Percentiles rank a stretch among this genome's conserved stretches.
Conservation (phyloP, 1,140 invertebrate genomes). For the Bilobella aurantiaca region DNA sequence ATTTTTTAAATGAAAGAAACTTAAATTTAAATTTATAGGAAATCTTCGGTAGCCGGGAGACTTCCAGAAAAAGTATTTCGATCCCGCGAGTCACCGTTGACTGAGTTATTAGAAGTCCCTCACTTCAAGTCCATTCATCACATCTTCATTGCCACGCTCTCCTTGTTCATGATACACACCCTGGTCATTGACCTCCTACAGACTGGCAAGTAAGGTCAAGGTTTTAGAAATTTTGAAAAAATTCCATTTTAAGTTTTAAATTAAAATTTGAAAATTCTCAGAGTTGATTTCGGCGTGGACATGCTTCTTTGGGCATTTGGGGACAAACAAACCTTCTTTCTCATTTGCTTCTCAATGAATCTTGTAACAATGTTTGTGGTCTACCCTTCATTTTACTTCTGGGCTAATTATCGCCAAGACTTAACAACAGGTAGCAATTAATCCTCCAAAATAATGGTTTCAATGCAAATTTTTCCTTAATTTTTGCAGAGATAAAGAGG, state of each 20-base stretch:
- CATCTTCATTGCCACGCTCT: constrained; percentile 67
- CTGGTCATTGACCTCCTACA: constrained; percentile 59
- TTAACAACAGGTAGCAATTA: constrained; percentile 8
- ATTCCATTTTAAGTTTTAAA: background rate
- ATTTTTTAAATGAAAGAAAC: no score
- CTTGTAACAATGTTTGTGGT: constrained; percentile 32
- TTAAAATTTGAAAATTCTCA: constrained; percentile 9
- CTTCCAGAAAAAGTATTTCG: constrained; percentile 56
- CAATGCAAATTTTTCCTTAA: constrained; percentile 1
- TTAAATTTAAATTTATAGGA: constrained; percentile 32
- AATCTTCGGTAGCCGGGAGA: constrained; percentile 36
- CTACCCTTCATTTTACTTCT: constrained; percentile 44
- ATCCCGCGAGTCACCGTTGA: constrained; percentile 59
- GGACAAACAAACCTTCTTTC: constrained; percentile 12
- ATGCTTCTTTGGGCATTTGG: constrained; percentile 26
- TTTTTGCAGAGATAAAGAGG: constrained; percentile 24
- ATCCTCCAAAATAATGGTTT: background rate
- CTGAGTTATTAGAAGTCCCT: constrained; percentile 62
- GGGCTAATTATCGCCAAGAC: constrained; percentile 35
- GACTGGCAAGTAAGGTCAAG: constrained; percentile 55
- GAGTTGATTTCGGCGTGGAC: constrained; percentile 38
- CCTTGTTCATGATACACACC: constrained; percentile 62
- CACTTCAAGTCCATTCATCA: constrained; percentile 74
- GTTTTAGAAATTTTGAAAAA: background rate
- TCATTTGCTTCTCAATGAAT: constrained; percentile 20